Base-by-base conservation (phyloP, 2,113 vertebrate genomes). In the Pachypanchax playfairii region DNA sequence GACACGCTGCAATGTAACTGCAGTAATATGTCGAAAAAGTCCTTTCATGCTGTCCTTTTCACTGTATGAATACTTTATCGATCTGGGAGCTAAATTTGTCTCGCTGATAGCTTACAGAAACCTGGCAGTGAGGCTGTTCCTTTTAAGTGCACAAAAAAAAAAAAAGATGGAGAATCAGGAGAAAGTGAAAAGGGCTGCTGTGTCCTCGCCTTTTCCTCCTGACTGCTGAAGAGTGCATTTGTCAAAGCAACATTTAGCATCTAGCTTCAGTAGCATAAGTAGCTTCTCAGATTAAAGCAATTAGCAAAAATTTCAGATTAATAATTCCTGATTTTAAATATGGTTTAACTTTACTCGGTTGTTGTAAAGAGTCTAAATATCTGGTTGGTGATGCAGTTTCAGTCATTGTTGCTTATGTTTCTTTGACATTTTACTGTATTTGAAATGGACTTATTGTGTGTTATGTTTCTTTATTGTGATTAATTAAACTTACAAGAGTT, bases 51-150 rank as follows among this genome's bases (percentile, higher is more conserved):
- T 35, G 0, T 51, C 57, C 58, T 62, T 35, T 20, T 5, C 36
- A 25, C 29, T 17, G 46, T 54, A 68, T 78, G 75, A 75, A 78
- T 75, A 78, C 70, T 78, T 82, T 46, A 82, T 82, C 26, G 79
- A 75, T 82, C 75, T 51, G 47, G 0, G 33, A 64, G 75, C 79
- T 68, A 60, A 78, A 78, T 68, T 24, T 64, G 74, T 53, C 51
- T 46, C 28, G 7, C 39, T 20, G 39, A 42, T 60, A 18, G 57
- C 52, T 63, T n/a, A 43, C 54, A 57, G 50, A 61, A 74, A 66
- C 0, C 33, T 50, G 59, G 38, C 59, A 22, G 43, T 5, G n/a
- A 42, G 3, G 17, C 29, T 15, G 17, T 51, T 31, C 20, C 49
- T 25, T 50, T 15, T 11, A 59, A 12, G 31, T 6, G 5, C 22